phyloP scores from a whole-genome alignment of 2,888 invertebrate species.

The Drosophila neonasuta region DNA sequence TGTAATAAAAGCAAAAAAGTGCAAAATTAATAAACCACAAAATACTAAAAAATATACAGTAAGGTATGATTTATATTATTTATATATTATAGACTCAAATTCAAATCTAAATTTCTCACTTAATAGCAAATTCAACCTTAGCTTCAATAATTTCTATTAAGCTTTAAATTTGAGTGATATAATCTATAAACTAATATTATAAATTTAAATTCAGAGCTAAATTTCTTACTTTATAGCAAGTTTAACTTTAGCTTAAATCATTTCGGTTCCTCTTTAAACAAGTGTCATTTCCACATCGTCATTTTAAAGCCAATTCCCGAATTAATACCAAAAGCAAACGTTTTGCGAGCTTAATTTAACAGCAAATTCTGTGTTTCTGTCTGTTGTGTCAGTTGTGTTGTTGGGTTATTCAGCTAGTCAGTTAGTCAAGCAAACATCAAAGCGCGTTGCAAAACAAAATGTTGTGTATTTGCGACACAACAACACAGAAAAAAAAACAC shows the following conservation, averaged over 20 bases:
- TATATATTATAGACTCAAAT: too few relatives aligned
- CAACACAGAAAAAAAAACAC: constrained; percentile 2
- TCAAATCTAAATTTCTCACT: too few relatives aligned
- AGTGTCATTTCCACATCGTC: not conserved
- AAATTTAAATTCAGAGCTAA: too few relatives aligned
- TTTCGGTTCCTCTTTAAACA: not conserved
- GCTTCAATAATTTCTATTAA: too few relatives aligned
- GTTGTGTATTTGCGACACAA: constrained; percentile 2
- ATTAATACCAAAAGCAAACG: not conserved
- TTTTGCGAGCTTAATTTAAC: constrained; percentile 4
- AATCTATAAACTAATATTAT: too few relatives aligned
- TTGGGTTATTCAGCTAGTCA: constrained; percentile 10
- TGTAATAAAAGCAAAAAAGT: too few relatives aligned
- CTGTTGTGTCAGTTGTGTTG: not conserved
- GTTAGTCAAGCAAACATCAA: constrained; percentile 43
- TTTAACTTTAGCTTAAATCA: not conserved
- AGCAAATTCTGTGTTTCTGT: constrained; percentile 3
- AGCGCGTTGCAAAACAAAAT: constrained; percentile 27
- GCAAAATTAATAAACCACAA: too few relatives aligned
- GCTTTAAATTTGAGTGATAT: too few relatives aligned
- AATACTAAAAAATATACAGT: too few relatives aligned
- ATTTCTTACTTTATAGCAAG: too few relatives aligned
- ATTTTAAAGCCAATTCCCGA: not conserved
- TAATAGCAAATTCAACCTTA: too few relatives aligned
- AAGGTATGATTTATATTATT: too few relatives aligned